phyloP scores from a whole-genome alignment of 2,888 invertebrate genomes.

The Carterocephalus palaemon region DNA sequence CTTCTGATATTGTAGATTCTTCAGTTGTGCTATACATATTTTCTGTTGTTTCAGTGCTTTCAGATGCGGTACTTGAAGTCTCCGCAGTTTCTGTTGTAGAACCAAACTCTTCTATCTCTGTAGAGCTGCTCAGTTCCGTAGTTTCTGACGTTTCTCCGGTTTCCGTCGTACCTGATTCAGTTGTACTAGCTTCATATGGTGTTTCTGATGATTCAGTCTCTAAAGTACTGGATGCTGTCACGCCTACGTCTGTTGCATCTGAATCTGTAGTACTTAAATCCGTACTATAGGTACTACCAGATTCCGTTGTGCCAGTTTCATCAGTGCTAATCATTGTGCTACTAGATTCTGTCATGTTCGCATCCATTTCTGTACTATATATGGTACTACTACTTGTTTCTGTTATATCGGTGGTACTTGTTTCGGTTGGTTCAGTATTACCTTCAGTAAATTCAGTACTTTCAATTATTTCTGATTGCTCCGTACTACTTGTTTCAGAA shows the following conservation, averaged over 20 bases:
- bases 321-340: conserved; percentile 1
- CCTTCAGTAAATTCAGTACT: conserved; percentile 22
- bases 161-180: conserved; percentile 9
- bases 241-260: too few relatives aligned
- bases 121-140: conserved; percentile 12
- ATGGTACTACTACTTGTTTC: conserved; percentile 23
- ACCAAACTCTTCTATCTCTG: conserved; percentile 22
- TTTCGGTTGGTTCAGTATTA: conserved; percentile 25
- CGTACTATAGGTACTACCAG: too few relatives aligned
- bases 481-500: conserved; percentile 15
- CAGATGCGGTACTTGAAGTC: conserved; percentile 17
- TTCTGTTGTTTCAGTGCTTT: conserved; percentile 26
- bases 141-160: neutral
- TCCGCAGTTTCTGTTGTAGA: conserved; percentile 12
- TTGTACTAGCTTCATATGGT: too few relatives aligned
- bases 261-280: too few relatives aligned
- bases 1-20: conserved; percentile 26
- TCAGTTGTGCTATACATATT: conserved; percentile 24
- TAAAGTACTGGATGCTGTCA: too few relatives aligned
- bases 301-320: conserved; percentile 21
- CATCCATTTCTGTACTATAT: conserved; percentile 12
- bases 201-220: too few relatives aligned
- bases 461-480: conserved; percentile 26
- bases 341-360: conserved; percentile 15
- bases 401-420: conserved; percentile 17